phyloP scores from a whole-genome alignment of 2,797 vertebrate species.

The Apogon hyalosoma region DNA sequence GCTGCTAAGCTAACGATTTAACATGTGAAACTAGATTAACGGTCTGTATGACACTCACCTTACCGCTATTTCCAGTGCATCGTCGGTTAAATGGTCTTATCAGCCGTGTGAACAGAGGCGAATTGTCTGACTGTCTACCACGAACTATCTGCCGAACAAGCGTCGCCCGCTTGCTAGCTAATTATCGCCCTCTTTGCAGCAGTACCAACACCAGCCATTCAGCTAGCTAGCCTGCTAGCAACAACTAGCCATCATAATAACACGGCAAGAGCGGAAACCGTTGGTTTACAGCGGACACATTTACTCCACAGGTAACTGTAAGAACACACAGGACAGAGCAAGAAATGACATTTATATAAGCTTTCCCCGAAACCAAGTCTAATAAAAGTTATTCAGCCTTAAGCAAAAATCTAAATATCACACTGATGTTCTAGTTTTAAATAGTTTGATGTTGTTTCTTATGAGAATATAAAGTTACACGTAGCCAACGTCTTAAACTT shows the following conservation, averaged over 20 bases:
- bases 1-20: slow-evolving; percentile 57
- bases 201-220: slow-evolving; percentile 52
- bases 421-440: slow-evolving; percentile 50
- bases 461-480: slow-evolving; percentile 9
- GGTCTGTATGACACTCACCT: slow-evolving; percentile 70
- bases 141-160: slow-evolving; percentile 25
- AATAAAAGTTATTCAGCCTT: slow-evolving; percentile 8
- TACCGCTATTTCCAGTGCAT: background rate
- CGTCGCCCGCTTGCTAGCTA: slow-evolving; percentile 52
- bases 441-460: slow-evolving; percentile 54
- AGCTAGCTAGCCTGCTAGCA: slow-evolving; percentile 67
- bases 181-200: slow-evolving; percentile 63
- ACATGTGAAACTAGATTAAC: slow-evolving; percentile 54
- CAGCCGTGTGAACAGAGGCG: background rate
- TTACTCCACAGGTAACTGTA: slow-evolving; percentile 41
- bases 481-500: fast-evolving
- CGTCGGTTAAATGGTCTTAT: slow-evolving; percentile 10
- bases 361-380: slow-evolving; percentile 1
- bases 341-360: background rate
- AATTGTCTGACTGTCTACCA: slow-evolving; percentile 7
- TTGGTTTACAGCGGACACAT: slow-evolving; percentile 44
- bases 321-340: background rate
- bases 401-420: slow-evolving; percentile 46
- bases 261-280: slow-evolving; percentile 70
- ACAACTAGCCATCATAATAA: slow-evolving; percentile 74